Evolutionary conservation across 2,797 vertebrate genomes (phyloP).

Genomic region (Remorina albescens): DNA sequence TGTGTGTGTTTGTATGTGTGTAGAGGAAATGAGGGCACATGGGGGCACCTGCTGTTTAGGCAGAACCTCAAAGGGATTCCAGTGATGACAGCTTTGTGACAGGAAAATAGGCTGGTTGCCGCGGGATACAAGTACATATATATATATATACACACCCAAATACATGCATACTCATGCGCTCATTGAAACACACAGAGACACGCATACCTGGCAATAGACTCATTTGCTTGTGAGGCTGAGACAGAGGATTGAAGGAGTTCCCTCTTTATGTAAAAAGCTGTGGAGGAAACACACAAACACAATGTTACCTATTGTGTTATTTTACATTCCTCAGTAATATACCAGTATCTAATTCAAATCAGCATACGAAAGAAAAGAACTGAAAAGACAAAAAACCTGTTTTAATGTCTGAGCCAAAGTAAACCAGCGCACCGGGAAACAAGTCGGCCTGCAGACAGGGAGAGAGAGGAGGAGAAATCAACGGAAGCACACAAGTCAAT

Average conservation of each 20-base stretch:
- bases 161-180: constrained; percentile 20
- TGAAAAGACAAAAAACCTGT: constrained; percentile 80
- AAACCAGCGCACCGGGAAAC: constrained; percentile 92
- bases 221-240: constrained; percentile 79
- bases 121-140: constrained; percentile 65
- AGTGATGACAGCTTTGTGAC: constrained; percentile 76
- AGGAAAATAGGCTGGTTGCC: constrained; percentile 72
- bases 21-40: constrained; percentile 71
- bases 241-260: constrained; percentile 76
- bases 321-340: constrained; percentile 37
- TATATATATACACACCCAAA: constrained; percentile 48
- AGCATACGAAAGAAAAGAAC: constrained; percentile 34
- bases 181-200: constrained; percentile 38
- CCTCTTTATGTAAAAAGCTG: constrained; percentile 80
- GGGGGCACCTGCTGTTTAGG: constrained; percentile 77
- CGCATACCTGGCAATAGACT: constrained; percentile 82
- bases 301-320: constrained; percentile 35
- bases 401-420: constrained; percentile 89
- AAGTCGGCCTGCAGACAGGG: constrained; percentile 88
- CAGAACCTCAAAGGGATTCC: constrained; percentile 84
- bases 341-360: constrained; percentile 37
- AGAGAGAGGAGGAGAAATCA: constrained; percentile 36
- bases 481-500: constrained; percentile 47
- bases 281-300: constrained; percentile 43
- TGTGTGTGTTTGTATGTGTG: constrained; percentile 24